A percentile compares a stretch with the other conserved stretches of the same genome.
These are phyloP conservation scores for Micronycteris hirsuta DNA, from an alignment of 2,113 vertebrate genomes.

Conservation along the genomic window DNA sequence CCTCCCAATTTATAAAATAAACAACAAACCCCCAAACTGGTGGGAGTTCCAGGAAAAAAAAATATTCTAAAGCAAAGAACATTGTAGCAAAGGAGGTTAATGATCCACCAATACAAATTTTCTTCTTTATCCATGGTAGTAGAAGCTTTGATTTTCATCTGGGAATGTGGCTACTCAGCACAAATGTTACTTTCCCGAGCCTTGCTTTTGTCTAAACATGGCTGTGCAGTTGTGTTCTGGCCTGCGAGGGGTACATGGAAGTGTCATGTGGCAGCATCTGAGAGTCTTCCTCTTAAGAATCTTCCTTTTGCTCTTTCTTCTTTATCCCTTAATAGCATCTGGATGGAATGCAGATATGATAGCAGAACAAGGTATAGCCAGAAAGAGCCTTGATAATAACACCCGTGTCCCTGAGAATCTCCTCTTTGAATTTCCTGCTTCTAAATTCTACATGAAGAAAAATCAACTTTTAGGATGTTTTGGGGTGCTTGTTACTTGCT, in stretches of 20 bases:
- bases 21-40: not conserved
- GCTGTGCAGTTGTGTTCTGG: not conserved
- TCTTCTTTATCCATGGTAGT: not conserved
- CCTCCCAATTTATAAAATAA: not conserved
- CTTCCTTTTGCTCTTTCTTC: not conserved
- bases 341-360: not conserved
- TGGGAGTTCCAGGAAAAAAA: not conserved
- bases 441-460: slow-evolving; percentile 29
- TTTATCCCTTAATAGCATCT: not conserved
- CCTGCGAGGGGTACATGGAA: not conserved
- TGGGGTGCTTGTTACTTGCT: not conserved
- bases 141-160: not conserved
- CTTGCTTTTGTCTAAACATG: not conserved
- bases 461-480: not conserved
- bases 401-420: not conserved
- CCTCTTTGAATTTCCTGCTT: not conserved
- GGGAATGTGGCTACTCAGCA: not conserved
- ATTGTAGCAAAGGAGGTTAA: not conserved
- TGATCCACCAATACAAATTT: not conserved
- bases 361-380: not conserved
- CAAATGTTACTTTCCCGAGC: not conserved
- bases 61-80: not conserved
- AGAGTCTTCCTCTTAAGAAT: not conserved
- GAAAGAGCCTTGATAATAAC: not conserved
- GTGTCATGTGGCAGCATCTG: not conserved